phyloP scores from a whole-genome alignment of 2,113 vertebrate species.

The Macquaria australasica region DNA sequence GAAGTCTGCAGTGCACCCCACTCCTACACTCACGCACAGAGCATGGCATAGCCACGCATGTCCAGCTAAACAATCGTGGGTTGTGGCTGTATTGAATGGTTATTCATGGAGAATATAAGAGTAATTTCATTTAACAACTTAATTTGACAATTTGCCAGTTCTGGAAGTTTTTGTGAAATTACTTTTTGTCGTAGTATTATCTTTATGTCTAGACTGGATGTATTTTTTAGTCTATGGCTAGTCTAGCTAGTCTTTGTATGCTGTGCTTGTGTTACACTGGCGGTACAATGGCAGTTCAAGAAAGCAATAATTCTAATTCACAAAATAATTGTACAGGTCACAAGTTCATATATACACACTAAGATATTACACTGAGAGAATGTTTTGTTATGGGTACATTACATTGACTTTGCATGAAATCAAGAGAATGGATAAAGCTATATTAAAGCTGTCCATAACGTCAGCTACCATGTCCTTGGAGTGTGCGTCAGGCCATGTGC shows the following conservation, averaged over 20 bases:
- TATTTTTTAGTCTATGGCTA: not conserved
- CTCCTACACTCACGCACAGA: not conserved
- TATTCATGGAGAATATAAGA: not conserved
- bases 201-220: not conserved
- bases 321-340: not conserved
- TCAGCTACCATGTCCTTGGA: not conserved
- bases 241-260: not conserved
- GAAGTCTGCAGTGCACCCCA: not conserved
- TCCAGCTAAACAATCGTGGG: not conserved
- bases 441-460: constrained; percentile 47
- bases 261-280: not conserved
- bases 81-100: not conserved
- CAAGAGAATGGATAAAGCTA: not conserved
- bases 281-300: not conserved
- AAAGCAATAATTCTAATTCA: not conserved
- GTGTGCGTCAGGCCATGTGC: constrained; percentile 6
- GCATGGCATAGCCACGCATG: not conserved
- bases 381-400: not conserved
- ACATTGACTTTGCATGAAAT: constrained; percentile 24
- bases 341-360: too few species aligned
- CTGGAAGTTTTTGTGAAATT: not conserved
- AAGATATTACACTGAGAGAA: not conserved
- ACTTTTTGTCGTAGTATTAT: not conserved
- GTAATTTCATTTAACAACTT: too few species aligned
- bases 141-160: not conserved